Evolutionary conservation across 2,797 vertebrate genomes (phyloP).

Genomic region (Coregonus ussuriensis): DNA sequence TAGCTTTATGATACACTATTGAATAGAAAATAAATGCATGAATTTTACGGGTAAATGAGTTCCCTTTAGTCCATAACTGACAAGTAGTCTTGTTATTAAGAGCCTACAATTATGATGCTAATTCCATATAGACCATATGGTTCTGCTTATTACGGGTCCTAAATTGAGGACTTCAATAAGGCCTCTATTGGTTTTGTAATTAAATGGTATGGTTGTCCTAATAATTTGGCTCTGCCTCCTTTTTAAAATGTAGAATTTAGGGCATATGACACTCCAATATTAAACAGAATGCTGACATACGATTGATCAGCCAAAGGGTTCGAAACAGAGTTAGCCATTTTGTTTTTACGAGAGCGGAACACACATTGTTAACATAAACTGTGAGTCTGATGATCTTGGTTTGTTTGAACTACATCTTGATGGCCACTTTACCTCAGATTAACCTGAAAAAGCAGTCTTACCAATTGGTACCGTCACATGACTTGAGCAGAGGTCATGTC

Average conservation of each 20-base stretch:
- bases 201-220: not conserved
- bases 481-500: not conserved
- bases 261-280: not conserved
- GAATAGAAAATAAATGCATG: not conserved
- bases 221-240: not conserved
- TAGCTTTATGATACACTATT: not conserved
- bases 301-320: not conserved
- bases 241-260: not conserved
- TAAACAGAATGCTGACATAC: not conserved
- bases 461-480: not conserved
- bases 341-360: not conserved
- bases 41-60: not conserved
- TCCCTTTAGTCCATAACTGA: not conserved
- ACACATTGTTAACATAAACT: not conserved
- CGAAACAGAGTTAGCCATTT: not conserved
- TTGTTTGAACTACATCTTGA: not conserved
- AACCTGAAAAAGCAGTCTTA: not conserved
- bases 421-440: not conserved
- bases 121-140: not conserved
- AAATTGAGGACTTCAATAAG: not conserved
- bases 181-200: not conserved
- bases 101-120: not conserved
- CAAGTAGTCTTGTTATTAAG: constrained; percentile 6
- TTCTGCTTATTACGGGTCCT: not conserved
- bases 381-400: not conserved